A percentile compares a stretch with the other conserved stretches of the same genome.
phyloP scores from a whole-genome alignment of 2,888 invertebrate genomes.

The Drosophila affinis region DNA sequence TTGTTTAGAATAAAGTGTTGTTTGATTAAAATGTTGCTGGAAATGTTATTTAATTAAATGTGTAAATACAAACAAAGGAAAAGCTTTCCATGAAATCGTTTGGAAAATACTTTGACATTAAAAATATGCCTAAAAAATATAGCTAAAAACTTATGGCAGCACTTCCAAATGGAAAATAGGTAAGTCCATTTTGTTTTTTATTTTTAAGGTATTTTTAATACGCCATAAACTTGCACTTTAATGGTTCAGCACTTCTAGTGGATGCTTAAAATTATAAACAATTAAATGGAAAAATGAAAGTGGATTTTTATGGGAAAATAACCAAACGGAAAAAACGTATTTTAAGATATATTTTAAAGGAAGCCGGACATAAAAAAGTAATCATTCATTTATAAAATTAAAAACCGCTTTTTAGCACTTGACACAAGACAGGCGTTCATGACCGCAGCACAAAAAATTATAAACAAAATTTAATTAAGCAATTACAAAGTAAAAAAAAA shows the following conservation, averaged over 20 bases:
- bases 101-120: background rate
- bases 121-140: background rate
- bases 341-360: background rate
- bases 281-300: background rate
- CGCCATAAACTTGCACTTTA: constrained; percentile 1
- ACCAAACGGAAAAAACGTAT: background rate
- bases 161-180: constrained; percentile 1
- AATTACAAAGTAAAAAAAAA: constrained; percentile 52
- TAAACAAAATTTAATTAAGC: constrained; percentile 58
- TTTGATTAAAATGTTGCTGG: constrained; percentile 21
- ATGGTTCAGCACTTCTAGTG: background rate
- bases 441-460: constrained; percentile 38
- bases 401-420: constrained; percentile 16
- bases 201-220: background rate
- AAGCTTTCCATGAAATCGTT: constrained; percentile 20
- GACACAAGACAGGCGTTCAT: constrained; percentile 19
- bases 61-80: constrained; percentile 3
- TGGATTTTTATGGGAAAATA: background rate
- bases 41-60: constrained; percentile 21
- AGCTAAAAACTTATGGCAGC: background rate
- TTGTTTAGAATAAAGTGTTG: constrained; percentile 24
- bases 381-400: constrained; percentile 34
- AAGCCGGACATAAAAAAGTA: constrained; percentile 21
- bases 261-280: constrained; percentile 8
- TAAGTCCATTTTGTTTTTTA: background rate